phyloP scores from a whole-genome alignment of 2,888 invertebrate species.

The Pristionchus exspectatus region DNA sequence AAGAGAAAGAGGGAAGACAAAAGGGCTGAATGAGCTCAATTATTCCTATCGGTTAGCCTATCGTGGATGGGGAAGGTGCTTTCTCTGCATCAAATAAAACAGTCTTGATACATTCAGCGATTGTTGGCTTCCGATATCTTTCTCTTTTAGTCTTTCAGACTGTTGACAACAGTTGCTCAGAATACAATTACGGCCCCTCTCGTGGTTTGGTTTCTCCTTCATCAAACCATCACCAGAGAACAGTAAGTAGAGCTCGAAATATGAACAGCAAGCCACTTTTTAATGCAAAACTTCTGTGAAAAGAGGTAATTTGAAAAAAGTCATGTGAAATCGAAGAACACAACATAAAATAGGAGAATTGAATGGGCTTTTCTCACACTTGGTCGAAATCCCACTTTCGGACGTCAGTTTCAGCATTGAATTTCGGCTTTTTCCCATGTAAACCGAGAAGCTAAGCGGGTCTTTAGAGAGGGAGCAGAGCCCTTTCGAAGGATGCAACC shows the following conservation, averaged over 20 bases:
- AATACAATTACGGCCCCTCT: conserved; percentile 1
- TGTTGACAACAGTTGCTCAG: not conserved
- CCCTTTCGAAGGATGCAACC: not conserved
- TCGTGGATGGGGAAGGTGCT: not conserved
- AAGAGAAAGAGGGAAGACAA: not conserved
- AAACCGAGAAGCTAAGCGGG: conserved; percentile 33
- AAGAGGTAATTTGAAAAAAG: not conserved
- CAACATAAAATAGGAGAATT: not conserved
- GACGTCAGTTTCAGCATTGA: conserved; percentile 32
- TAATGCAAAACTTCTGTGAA: not conserved
- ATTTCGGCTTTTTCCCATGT: conserved; percentile 39
- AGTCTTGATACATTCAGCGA: not conserved
- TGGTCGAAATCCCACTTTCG: not conserved
- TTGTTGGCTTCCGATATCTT: not conserved
- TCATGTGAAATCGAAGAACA: not conserved
- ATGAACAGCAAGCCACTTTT: not conserved
- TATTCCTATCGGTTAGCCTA: not conserved
- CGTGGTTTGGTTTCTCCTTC: not conserved
- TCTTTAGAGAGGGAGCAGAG: not conserved
- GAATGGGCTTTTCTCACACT: conserved; percentile 19
- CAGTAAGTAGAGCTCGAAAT: not conserved
- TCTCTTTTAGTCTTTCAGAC: not conserved
- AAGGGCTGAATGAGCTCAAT: not conserved
- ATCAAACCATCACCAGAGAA: not conserved
- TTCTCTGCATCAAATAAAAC: not conserved